Evolutionary conservation across 2,888 invertebrate genomes (phyloP).

Genomic region (Polyommatus iphigenia): DNA sequence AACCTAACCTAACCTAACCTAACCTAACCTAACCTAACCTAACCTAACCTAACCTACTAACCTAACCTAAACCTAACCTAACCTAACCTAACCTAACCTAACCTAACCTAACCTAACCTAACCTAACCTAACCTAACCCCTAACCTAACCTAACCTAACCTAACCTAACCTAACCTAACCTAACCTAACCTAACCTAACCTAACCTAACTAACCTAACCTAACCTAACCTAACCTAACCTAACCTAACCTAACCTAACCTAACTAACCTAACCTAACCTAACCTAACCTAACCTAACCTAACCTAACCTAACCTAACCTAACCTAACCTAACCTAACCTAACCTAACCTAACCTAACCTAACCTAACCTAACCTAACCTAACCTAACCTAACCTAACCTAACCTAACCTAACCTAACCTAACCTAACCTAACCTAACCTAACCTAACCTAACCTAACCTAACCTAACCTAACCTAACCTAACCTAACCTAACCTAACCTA

Average conservation of each 20-base stretch:
- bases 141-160: background rate
- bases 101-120: slow-evolving; percentile 34
- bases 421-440: slow-evolving; percentile 34
- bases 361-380: slow-evolving; percentile 34
- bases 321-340: slow-evolving; percentile 33
- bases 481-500: slow-evolving; percentile 31
- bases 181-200: slow-evolving; percentile 34
- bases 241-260: slow-evolving; percentile 36
- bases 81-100: slow-evolving; percentile 32
- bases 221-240: slow-evolving; percentile 34
- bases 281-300: slow-evolving; percentile 33
- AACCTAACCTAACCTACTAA: too few species aligned
- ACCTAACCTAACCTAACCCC: slow-evolving; percentile 36
- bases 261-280: slow-evolving; percentile 34
- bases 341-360: slow-evolving; percentile 34
- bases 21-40: slow-evolving; percentile 25
- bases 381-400: slow-evolving; percentile 33
- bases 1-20: slow-evolving; percentile 30
- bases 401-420: slow-evolving; percentile 30
- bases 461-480: slow-evolving; percentile 31
- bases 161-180: slow-evolving; percentile 34
- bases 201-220: slow-evolving; percentile 37
- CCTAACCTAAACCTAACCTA: too few species aligned
- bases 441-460: slow-evolving; percentile 22
- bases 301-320: slow-evolving; percentile 34